Base-by-base conservation (phyloP, 1,140 invertebrate genomes). In the Apis florea region DNA sequence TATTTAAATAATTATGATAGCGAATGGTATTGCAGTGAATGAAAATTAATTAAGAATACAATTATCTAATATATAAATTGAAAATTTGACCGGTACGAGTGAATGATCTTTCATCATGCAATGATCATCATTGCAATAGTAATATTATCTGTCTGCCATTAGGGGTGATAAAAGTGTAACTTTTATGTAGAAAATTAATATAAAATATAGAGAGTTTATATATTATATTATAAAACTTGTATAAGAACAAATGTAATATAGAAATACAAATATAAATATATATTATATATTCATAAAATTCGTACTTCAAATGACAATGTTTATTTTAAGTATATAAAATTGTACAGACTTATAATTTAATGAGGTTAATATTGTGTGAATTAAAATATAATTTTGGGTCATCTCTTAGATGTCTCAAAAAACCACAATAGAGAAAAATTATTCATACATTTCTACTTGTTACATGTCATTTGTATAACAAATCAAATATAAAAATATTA, bases 191-290 rank as follows among this genome's bases (percentile, higher is more conserved):
- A 26, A 82, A 49, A 77, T 77, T 77, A 82, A 82, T 77, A 77
- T 82, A 82, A 82, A 77, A 26, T 68, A 82, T 76, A 82, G 56
- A 72, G 51, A 73, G 49, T 83, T 59, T 81, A 83, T 83, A 80
- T 83, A 67, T 58, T 71, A 75, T 71, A 70, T 24, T 40, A 40
- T 82, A 82, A 56, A 19, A 12, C 58, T 40, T 68, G 77, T 77
- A 15, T 85, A 79, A 86, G 78, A 47, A 82, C 82, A 86, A 74
- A 79, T 86, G 85, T 86, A 86, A 84, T 79, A 84, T 86, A 86
- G 83, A 40, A 40, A 54, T 84, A 78, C 64, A 86, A 75, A 84
- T 84, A 84, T 82, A 84, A 80, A 80, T 84, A 82, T 74, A 77
- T 80, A 67, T 80, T 82, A 76, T 79, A 85, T 83, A 83, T 80